phyloP scores from a whole-genome alignment of 2,797 vertebrate genomes.

The Myripristis murdjan region DNA sequence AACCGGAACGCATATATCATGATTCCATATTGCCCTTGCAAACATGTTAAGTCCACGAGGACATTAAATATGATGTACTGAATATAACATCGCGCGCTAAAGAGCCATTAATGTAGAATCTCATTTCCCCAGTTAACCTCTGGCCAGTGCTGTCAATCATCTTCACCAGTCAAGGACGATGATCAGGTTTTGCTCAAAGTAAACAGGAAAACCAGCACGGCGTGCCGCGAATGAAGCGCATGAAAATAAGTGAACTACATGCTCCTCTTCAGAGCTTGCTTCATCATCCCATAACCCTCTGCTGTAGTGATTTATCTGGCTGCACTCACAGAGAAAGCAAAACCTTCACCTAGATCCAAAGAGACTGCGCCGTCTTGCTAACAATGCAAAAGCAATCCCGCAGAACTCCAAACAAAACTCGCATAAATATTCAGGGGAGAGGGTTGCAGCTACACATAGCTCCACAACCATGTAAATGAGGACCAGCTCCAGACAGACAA shows the following conservation, averaged over 20 bases:
- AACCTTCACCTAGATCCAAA: constrained; percentile 43
- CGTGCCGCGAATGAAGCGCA: constrained; percentile 22
- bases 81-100: constrained; percentile 63
- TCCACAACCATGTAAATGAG: constrained; percentile 59
- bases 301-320: constrained; percentile 19
- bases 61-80: constrained; percentile 55
- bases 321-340: constrained; percentile 33
- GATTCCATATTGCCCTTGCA: constrained; percentile 61
- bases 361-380: constrained; percentile 32
- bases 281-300: constrained; percentile 19
- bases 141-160: constrained; percentile 60
- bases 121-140: constrained; percentile 64
- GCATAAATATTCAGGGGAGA: constrained; percentile 16
- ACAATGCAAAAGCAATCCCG: constrained; percentile 50
- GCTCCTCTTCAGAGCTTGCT: not conserved
- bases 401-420: constrained; percentile 49
- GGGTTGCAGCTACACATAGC: constrained; percentile 18
- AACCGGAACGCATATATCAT: constrained; percentile 66
- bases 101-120: constrained; percentile 62
- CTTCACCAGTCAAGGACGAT: constrained; percentile 51
- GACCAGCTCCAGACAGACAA: constrained; percentile 47
- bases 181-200: constrained; percentile 39
- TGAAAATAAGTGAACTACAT: constrained; percentile 31
- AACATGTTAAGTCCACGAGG: constrained; percentile 67
- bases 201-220: constrained; percentile 51